Percentiles rank a stretch among this genome's conserved stretches.
Conservation (phyloP, 2,113 vertebrate species). For the Prietella phreatophila region DNA sequence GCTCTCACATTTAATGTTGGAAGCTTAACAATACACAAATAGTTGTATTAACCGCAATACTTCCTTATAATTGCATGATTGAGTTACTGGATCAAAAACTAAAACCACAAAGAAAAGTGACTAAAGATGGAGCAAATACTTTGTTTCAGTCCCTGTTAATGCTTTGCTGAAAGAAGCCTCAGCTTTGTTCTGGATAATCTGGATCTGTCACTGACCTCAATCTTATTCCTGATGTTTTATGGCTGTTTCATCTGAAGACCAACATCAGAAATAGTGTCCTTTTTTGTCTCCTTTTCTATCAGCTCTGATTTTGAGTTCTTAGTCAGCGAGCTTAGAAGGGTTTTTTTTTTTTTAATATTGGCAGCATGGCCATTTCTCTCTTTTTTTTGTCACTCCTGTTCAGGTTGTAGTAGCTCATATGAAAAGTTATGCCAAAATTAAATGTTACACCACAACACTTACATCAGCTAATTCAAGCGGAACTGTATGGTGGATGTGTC, state of each 20-base stretch:
- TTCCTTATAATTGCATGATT: neutral
- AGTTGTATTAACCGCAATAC: slow-evolving; percentile 10
- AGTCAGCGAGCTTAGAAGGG: slow-evolving; percentile 45
- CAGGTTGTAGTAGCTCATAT: slow-evolving; percentile 40
- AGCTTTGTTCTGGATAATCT: slow-evolving; percentile 5
- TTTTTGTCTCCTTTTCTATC: slow-evolving; percentile 3
- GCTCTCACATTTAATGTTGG: slow-evolving; percentile 31
- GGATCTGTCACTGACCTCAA: slow-evolving; percentile 23
- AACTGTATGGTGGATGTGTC: neutral
- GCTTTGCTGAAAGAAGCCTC: neutral
- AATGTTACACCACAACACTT: neutral
- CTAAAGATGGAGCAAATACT: slow-evolving; percentile 9
- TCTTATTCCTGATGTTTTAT: slow-evolving; percentile 21
- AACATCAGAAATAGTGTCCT: slow-evolving; percentile 23
- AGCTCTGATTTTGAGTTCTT: slow-evolving; percentile 22
- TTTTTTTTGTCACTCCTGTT: slow-evolving; percentile 13
- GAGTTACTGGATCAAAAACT: neutral
- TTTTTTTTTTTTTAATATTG: slow-evolving; percentile 26
- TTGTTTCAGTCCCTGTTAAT: neutral
- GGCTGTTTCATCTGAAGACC: slow-evolving; percentile 5
- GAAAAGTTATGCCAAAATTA: slow-evolving; percentile 37
- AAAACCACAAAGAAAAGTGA: neutral
- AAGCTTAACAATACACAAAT: slow-evolving; percentile 16
- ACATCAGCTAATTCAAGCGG: neutral
- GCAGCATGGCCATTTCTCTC: slow-evolving; percentile 14